A percentile compares a stretch with the other conserved stretches of the same genome.
These are phyloP conservation scores for Spheniscus mendiculus DNA, from an alignment of 2,113 vertebrate genomes.

Conservation along the genomic window DNA sequence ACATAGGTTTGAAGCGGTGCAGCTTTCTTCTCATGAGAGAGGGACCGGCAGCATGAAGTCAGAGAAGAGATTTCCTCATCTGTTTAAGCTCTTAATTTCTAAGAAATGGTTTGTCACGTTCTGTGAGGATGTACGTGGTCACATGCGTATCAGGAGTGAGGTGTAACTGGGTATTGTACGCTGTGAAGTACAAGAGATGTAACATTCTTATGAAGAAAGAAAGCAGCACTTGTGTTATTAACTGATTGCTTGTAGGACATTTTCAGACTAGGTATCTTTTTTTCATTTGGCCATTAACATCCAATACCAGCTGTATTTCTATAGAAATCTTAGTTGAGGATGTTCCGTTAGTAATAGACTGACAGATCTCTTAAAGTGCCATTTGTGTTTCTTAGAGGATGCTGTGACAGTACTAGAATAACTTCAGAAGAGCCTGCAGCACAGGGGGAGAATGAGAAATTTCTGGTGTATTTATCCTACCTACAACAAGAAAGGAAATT, in stretches of 20 bases:
- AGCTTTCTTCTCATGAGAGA: not conserved
- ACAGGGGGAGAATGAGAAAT: not conserved
- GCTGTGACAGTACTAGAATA: not conserved
- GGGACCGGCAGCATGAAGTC: not conserved
- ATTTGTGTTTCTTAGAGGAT: not conserved
- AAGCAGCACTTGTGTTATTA: not conserved
- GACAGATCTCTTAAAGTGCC: not conserved
- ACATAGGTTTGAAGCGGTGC: not conserved
- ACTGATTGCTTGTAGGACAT: not conserved
- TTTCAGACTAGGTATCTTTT: not conserved
- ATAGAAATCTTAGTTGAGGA: not conserved
- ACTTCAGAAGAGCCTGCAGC: not conserved
- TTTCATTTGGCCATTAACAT: not conserved
- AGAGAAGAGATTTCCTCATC: not conserved
- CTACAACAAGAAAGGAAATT: not conserved
- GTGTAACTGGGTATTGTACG: not conserved
- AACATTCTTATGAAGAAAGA: not conserved
- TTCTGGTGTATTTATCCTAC: not conserved
- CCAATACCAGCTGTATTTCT: not conserved
- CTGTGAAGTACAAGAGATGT: not conserved
- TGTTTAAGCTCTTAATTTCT: not conserved
- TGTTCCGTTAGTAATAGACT: not conserved
- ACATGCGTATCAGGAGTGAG: not conserved
- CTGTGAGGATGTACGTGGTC: not conserved
- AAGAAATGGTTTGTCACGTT: not conserved